Evolutionary conservation across 2,888 invertebrate species (phyloP).

Genomic region (Gibbula magus): DNA sequence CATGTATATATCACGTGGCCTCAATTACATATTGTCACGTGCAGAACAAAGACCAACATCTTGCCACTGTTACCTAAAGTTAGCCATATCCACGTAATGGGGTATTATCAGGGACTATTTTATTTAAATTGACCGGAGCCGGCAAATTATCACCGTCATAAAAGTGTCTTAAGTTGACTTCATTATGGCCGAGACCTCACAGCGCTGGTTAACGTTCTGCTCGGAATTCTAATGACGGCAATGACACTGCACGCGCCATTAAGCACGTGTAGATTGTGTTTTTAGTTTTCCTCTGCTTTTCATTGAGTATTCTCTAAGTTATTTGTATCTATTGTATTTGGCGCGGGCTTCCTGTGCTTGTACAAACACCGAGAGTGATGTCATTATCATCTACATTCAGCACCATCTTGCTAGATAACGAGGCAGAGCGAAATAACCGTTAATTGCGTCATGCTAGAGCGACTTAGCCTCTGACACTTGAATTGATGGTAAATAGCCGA

Average conservation of each 20-base stretch:
- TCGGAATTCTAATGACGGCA: neutral
- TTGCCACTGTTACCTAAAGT: neutral
- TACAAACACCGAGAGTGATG: no score
- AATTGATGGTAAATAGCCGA: no score
- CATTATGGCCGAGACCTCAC: neutral
- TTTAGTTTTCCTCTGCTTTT: no score
- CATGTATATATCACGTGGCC: neutral
- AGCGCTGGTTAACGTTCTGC: neutral
- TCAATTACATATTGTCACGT: neutral
- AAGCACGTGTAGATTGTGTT: neutral
- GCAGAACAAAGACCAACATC: neutral
- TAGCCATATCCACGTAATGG: neutral
- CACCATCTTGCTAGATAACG: no score
- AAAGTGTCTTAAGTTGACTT: neutral
- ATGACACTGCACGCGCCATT: constrained; percentile 2
- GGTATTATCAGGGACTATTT: neutral
- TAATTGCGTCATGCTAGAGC: no score
- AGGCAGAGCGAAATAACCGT: no score
- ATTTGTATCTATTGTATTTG: no score
- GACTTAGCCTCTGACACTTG: no score
- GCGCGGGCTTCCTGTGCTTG: no score
- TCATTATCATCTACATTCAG: no score
- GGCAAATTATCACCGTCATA: constrained; percentile 1
- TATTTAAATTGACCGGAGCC: neutral
- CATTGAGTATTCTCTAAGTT: no score